A percentile compares a stretch with the other conserved stretches of the same genome.
These are phyloP conservation scores for Sericinus montela DNA, from an alignment of 2,888 invertebrate species.

Conservation along the genomic window DNA sequence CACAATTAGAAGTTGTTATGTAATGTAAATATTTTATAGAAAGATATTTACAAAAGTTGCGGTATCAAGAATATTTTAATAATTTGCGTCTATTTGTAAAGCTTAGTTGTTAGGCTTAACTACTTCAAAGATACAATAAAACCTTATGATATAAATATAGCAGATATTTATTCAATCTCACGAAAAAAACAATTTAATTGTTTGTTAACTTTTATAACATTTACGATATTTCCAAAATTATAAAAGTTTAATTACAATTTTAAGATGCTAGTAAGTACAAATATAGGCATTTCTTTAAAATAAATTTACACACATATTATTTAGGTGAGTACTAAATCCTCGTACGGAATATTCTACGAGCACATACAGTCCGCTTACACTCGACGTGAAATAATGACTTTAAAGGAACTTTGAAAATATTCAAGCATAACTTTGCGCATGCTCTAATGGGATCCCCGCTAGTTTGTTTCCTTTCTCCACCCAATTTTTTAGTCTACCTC, in stretches of 20 bases:
- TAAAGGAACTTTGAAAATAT: conserved; percentile 41
- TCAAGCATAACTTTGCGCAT: conserved; percentile 82
- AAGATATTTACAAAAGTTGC: conserved; percentile 63
- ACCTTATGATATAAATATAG: background rate
- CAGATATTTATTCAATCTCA: background rate
- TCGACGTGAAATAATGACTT: conserved; percentile 16
- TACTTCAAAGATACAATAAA: conserved; percentile 34
- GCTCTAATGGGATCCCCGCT: conserved; percentile 83
- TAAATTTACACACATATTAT: background rate
- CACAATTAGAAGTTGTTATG: conserved; percentile 35
- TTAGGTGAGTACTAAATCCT: background rate
- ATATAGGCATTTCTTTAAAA: background rate
- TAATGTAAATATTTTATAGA: conserved; percentile 40
- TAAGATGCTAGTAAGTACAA: background rate
- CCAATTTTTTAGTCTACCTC: conserved; percentile 91
- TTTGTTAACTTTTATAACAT: too few relatives aligned
- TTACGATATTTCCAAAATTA: too few relatives aligned
- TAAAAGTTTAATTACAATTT: background rate
- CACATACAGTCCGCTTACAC: background rate
- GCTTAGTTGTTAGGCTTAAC: conserved; percentile 42
- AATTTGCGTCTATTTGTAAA: conserved; percentile 36
- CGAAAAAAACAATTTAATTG: too few relatives aligned
- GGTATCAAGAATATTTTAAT: conserved; percentile 69
- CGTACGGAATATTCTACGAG: background rate
- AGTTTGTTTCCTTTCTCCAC: conserved; percentile 88